Conservation (phyloP, 2,797 vertebrate species). For the Fistularia tabacaria region DNA sequence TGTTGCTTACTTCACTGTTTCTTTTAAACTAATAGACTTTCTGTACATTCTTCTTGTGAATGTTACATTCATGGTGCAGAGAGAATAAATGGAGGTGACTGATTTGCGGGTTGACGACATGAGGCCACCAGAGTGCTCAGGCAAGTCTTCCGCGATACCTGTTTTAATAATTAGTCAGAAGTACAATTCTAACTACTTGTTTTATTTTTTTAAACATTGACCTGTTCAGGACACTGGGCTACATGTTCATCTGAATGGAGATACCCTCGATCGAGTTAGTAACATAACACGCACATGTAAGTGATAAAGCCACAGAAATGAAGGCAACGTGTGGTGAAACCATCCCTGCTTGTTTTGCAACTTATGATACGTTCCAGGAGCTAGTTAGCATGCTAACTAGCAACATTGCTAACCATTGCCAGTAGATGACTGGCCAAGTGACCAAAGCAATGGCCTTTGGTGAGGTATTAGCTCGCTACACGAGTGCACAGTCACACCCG, state of each 20-base stretch:
- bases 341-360: constrained; percentile 12
- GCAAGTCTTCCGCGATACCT: no score
- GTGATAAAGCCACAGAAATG: neutral
- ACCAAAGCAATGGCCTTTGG: neutral
- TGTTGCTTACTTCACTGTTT: no score
- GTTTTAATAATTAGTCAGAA: no score
- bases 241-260: neutral
- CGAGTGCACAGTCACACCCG: neutral
- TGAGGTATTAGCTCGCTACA: neutral
- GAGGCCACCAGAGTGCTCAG: no score
- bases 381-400: constrained; percentile 56
- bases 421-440: neutral
- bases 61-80: no score
- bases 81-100: no score
- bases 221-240: constrained; percentile 31
- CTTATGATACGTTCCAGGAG: constrained; percentile 35
- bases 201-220: constrained; percentile 31
- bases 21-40: no score
- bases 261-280: neutral
- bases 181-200: no score
- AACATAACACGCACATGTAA: no score
- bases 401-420: constrained; percentile 36
- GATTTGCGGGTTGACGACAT: no score
- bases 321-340: neutral
- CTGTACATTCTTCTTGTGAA: no score